Percentiles rank a stretch among this genome's conserved stretches.
These are phyloP conservation scores for Caranx ignobilis DNA, from an alignment of 2,113 vertebrate species.

Conservation along the genomic window DNA sequence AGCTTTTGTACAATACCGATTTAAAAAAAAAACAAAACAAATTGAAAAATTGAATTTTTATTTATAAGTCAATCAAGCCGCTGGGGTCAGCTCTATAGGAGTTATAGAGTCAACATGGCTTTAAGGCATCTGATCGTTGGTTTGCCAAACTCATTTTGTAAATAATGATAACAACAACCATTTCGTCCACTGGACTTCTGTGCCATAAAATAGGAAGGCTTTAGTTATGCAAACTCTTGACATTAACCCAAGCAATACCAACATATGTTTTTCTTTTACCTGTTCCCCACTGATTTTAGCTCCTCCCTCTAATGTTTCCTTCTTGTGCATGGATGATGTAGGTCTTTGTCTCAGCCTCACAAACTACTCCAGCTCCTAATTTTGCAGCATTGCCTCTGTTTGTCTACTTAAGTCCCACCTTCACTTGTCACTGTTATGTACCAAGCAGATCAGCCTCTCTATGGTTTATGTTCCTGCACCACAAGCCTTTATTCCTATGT, in stretches of 20 bases:
- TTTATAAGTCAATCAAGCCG: conserved; percentile 96
- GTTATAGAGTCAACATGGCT: conserved; percentile 94
- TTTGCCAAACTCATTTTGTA: conserved; percentile 92
- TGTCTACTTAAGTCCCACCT: conserved; percentile 27
- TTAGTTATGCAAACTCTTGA: conserved; percentile 84
- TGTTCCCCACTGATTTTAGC: conserved; percentile 30
- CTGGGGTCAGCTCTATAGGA: conserved; percentile 91
- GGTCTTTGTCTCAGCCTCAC: conserved; percentile 31
- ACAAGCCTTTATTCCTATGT: conserved; percentile 1
- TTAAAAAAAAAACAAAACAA: conserved; percentile 76
- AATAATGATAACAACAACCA: conserved; percentile 87
- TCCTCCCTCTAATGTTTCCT: conserved; percentile 13
- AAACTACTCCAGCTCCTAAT: conserved; percentile 38
- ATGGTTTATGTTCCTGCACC: conserved; percentile 22
- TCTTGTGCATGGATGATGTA: conserved; percentile 47
- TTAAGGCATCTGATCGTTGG: conserved; percentile 90
- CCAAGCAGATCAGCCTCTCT: not conserved
- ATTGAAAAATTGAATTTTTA: conserved; percentile 97
- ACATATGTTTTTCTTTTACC: conserved; percentile 58
- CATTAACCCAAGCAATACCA: conserved; percentile 84
- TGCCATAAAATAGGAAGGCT: conserved; percentile 96
- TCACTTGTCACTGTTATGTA: not conserved
- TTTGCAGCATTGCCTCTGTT: not conserved
- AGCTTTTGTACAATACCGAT: conserved; percentile 97
- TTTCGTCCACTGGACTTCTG: conserved; percentile 91